These are phyloP conservation scores for Enteromius mattozi DNA, from an alignment of 2,797 vertebrate genomes.

Conservation along the genomic window DNA sequence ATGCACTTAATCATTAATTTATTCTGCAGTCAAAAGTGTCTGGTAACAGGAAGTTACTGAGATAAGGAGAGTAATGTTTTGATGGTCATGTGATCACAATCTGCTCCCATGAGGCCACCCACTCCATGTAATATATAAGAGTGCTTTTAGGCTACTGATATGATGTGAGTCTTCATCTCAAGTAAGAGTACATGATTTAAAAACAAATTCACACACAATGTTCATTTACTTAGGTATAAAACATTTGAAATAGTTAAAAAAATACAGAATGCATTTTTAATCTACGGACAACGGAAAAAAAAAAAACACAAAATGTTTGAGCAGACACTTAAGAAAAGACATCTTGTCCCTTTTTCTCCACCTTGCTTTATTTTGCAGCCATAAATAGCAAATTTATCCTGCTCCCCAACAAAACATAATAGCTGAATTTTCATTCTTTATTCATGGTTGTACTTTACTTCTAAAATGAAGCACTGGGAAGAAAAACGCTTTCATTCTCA, in stretches of 20 bases:
- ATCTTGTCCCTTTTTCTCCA: background rate
- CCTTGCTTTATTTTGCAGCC: background rate
- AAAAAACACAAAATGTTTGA: background rate
- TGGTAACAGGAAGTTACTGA: background rate
- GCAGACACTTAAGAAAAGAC: slow-evolving; percentile 24
- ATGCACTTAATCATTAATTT: background rate
- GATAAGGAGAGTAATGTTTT: background rate
- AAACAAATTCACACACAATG: background rate
- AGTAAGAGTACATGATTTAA: background rate
- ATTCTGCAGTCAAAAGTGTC: background rate
- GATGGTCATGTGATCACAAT: background rate
- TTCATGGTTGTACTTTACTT: slow-evolving; percentile 46
- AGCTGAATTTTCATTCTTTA: slow-evolving; percentile 43
- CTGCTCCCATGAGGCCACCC: background rate
- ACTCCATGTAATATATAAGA: background rate
- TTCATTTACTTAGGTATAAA: background rate
- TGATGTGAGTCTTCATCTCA: background rate
- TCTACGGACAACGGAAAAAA: background rate
- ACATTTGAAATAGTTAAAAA: background rate
- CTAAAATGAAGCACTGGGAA: slow-evolving; percentile 28
- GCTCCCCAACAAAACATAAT: slow-evolving; percentile 21
- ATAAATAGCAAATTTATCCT: slow-evolving; percentile 22
- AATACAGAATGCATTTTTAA: background rate
- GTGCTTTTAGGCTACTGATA: background rate
- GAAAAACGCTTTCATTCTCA: slow-evolving; percentile 31